Evolutionary conservation across 1,140 invertebrate species (phyloP), one percentile per base, ranked within the genome.

Genomic region (Zeugodacus cucurbitae): DNA sequence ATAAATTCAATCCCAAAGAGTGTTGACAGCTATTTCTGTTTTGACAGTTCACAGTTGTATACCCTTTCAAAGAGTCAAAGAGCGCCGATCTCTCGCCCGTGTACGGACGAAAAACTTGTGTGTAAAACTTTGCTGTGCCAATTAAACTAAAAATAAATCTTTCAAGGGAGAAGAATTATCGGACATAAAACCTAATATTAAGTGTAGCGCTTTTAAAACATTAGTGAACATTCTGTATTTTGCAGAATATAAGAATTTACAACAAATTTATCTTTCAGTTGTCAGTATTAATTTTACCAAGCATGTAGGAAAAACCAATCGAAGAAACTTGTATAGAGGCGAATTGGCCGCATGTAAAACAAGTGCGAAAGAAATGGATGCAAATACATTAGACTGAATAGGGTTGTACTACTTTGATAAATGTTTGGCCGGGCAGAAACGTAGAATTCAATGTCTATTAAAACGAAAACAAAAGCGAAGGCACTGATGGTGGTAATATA

Each of bases 391-490:
- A 48, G 22, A 29, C 22, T 20, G 70, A 82, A 82, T 82, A 48
- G n/a, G 22, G 74, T 82, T 82, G 37, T 48, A 41, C 41, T 82
- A n/a, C 41, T 82, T 82, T 54, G 26, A 29, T 26, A 82, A 82
- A n/a, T 82, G 74, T 14, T 78, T 82, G 11, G 11, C 26, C 20
- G 44, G 22, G 41, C n/a, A 54, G 8, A 29, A 82, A 34, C 26
- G 17, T 34, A 48, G 48, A 82, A 82, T 82, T 82, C 74, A 82
- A 82, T 82, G 41, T n/a, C 74, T 82, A 17, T 82, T 48, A 82
- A 82, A 82, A 82, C 41, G 74, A 82, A 82, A 82, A 82, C 74
- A 82, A 82, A 82, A 82, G 74, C 74, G 74, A 54, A 54, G 22
- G 26, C 14, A 29, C 11, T 6, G 22, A 34, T 26, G n/a, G n/a